Conservation (phyloP, 2,797 vertebrate genomes). For the Mus caroli region DNA sequence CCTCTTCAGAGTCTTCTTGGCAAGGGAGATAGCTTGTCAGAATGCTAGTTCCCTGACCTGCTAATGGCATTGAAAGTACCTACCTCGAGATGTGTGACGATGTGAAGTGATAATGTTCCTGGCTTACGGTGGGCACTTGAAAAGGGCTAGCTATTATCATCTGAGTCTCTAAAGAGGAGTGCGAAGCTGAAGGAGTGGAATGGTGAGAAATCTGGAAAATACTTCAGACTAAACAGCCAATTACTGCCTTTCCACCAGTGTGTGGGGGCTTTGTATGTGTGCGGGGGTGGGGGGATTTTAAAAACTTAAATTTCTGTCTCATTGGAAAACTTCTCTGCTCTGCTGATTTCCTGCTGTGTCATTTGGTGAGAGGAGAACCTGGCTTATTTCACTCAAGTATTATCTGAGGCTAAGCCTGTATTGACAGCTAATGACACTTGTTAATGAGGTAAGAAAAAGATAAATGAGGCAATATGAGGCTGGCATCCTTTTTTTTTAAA, state of each 20-base stretch:
- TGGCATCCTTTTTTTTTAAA: background rate
- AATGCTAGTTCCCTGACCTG: conserved; percentile 33
- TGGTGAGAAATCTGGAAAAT: conserved; percentile 42
- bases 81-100: background rate
- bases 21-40: background rate
- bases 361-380: conserved; percentile 12
- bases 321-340: background rate
- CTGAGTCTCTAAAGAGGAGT: conserved; percentile 31
- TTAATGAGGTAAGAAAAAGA: conserved; percentile 24
- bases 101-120: conserved; percentile 47
- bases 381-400: conserved; percentile 26
- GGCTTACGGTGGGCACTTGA: background rate
- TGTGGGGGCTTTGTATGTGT: background rate
- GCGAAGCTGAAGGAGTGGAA: conserved; percentile 5
- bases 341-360: conserved; percentile 39
- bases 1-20: background rate
- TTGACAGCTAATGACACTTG: background rate
- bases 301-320: conserved; percentile 24
- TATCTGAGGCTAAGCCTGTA: background rate
- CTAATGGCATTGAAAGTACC: conserved; percentile 22
- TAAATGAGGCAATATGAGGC: conserved; percentile 3
- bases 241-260: background rate
- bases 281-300: background rate
- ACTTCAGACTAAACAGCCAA: conserved; percentile 35
- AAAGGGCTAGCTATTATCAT: conserved; percentile 17